These are phyloP conservation scores for Myathropa florea DNA, from an alignment of 2,888 invertebrate genomes.

Conservation along the genomic window DNA sequence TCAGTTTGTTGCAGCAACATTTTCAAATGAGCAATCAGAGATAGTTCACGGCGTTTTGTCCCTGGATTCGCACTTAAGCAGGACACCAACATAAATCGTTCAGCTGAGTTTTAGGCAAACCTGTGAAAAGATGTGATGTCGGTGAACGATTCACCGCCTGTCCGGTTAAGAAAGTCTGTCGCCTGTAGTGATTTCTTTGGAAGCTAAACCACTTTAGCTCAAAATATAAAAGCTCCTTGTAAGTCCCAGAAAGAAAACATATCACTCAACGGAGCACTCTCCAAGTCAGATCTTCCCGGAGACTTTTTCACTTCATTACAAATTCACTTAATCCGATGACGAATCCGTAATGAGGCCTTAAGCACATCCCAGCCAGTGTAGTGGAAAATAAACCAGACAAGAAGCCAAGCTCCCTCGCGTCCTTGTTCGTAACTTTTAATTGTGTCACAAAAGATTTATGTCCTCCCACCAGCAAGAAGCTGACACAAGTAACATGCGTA, in stretches of 20 bases:
- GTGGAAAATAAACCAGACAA: conserved; percentile 1
- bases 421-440: conserved; percentile 29
- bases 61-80: too few species aligned
- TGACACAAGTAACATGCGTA: conserved; percentile 3
- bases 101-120: too few species aligned
- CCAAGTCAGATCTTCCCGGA: background rate
- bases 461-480: conserved; percentile 37
- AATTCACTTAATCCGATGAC: conserved; percentile 24
- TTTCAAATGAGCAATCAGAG: too few species aligned
- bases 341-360: conserved; percentile 22
- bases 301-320: conserved; percentile 12
- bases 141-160: too few species aligned
- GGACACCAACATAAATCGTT: too few species aligned
- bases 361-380: background rate
- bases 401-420: background rate
- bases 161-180: too few species aligned
- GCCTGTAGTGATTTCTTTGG: too few species aligned
- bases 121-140: too few species aligned
- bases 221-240: background rate
- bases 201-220: too few species aligned
- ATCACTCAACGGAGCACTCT: background rate
- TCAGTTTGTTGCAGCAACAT: too few species aligned
- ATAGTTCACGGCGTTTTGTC: too few species aligned
- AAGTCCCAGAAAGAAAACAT: background rate
- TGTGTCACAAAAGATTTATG: conserved; percentile 57